Evolutionary conservation across 2,797 vertebrate species (phyloP), one percentile per base, ranked within the genome.

Genomic region (Numenius phaeopus): DNA sequence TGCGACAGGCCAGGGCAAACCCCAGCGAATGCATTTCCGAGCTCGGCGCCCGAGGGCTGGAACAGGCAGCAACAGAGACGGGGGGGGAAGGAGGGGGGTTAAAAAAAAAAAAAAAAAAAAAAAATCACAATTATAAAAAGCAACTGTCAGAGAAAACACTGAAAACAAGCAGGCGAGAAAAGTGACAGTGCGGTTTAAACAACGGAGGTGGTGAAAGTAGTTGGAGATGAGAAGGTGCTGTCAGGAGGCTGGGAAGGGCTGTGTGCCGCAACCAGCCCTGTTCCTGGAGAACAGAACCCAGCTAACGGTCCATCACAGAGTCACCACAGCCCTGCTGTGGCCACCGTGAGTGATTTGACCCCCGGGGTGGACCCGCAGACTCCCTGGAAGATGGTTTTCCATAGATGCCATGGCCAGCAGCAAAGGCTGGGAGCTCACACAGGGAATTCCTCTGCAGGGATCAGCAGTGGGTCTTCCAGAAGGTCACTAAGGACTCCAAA

Each of bases 1-100:
- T 7, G 97, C 93, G 98, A 98, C 99, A 98, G 98, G 99, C 98
- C 98, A 96, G 98, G 97, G 98, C 99, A 98, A 97, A 97, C 88
- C 92, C 96, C 95, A 77, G 98, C 67, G 44, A 98, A 97, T 46
- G 96, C 92, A 90, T 97, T 97, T 98, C 97, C 97, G 97, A 97
- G 96, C 98, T 83, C 94, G 77, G 89, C 3, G 98, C 98, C 98
- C 49, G 4, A 93, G 98, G 98, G 98, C 96, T 87, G 30, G 79
- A 97, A 97, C 98, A 99, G 98, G 98, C 94, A 98, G 91, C 96
- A 87, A 97, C 98, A 98, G 96, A 94, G 81, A 82, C 80, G 27
- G 47, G 30, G 40, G 9, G 22, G 0, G 0, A 17, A 17, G 10
- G 4, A 20, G 1, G 0, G 14, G 14, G 23, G 16, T 6, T 8